These are phyloP conservation scores for Thripadectes ignobilis DNA, from an alignment of 2,797 vertebrate genomes.

Conservation along the genomic window DNA sequence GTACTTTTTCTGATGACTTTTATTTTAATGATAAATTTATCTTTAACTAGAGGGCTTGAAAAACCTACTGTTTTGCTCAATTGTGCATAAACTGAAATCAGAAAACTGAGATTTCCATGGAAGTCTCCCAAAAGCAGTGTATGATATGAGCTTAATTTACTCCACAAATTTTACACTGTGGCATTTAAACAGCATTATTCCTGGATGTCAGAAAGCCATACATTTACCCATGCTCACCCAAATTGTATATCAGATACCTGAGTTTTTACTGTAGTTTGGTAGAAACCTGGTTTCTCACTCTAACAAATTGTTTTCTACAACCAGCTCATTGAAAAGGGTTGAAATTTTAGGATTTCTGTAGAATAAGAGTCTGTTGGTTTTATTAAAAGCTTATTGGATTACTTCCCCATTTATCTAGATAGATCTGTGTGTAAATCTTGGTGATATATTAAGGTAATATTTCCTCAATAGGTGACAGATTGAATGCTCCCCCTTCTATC, in stretches of 20 bases:
- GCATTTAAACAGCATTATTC: background rate
- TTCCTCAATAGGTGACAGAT: background rate
- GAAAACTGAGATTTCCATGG: background rate
- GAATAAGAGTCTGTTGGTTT: background rate
- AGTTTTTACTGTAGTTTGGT: background rate
- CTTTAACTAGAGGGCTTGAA: background rate
- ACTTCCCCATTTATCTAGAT: background rate
- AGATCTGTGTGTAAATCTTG: background rate
- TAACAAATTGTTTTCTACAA: background rate
- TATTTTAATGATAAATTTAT: background rate
- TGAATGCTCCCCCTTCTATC: background rate
- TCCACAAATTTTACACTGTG: background rate
- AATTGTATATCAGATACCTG: background rate
- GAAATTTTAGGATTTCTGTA: background rate
- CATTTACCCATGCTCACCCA: background rate
- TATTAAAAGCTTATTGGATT: background rate
- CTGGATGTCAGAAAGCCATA: background rate
- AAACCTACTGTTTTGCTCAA: background rate
- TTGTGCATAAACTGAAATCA: background rate
- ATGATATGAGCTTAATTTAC: background rate
- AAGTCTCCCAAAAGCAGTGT: background rate
- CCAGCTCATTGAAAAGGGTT: background rate
- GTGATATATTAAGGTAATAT: background rate
- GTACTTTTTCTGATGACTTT: background rate
- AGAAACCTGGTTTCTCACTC: background rate